A percentile compares a stretch with the other conserved stretches of the same genome.
These are phyloP conservation scores for Drosophila ogumai DNA, from an alignment of 1,140 invertebrate species.

Conservation along the genomic window DNA sequence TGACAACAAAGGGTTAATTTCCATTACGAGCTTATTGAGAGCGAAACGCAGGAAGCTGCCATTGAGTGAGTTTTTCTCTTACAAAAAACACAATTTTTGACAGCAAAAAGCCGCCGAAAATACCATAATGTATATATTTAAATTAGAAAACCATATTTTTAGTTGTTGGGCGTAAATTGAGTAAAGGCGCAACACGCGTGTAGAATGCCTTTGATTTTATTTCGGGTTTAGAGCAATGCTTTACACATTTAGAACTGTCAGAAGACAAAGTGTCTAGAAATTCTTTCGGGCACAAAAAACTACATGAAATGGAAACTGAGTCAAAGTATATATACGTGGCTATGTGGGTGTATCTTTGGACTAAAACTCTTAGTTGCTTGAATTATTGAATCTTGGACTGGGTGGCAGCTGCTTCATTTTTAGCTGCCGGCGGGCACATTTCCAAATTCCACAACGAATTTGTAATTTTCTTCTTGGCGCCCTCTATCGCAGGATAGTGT, in stretches of 20 bases:
- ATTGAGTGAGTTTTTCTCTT: constrained; percentile 22
- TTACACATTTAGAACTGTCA: constrained; percentile 79
- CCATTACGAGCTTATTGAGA: constrained; percentile 51
- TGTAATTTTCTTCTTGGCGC: constrained; percentile 18
- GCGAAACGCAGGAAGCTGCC: constrained; percentile 48
- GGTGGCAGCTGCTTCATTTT: constrained; percentile 20
- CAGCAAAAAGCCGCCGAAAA: not conserved
- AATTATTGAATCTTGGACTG: constrained; percentile 22
- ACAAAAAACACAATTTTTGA: constrained; percentile 6
- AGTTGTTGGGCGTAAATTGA: constrained; percentile 29
- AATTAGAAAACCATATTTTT: constrained; percentile 48
- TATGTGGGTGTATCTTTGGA: constrained; percentile 1
- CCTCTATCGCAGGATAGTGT: constrained; percentile 4
- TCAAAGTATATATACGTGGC: not conserved
- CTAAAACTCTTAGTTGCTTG: constrained; percentile 15
- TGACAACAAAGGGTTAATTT: constrained; percentile 52
- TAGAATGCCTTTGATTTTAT: constrained; percentile 46
- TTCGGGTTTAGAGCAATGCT: constrained; percentile 32
- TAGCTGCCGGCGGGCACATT: not conserved
- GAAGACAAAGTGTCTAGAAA: constrained; percentile 56
- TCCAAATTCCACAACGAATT: constrained; percentile 8
- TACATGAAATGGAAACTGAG: constrained; percentile 44
- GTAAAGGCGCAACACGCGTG: constrained; percentile 28
- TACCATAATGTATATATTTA: constrained; percentile 30
- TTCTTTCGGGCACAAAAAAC: constrained; percentile 18